phyloP scores from a whole-genome alignment of 2,888 invertebrate species.

The Palloptera scutellata region DNA sequence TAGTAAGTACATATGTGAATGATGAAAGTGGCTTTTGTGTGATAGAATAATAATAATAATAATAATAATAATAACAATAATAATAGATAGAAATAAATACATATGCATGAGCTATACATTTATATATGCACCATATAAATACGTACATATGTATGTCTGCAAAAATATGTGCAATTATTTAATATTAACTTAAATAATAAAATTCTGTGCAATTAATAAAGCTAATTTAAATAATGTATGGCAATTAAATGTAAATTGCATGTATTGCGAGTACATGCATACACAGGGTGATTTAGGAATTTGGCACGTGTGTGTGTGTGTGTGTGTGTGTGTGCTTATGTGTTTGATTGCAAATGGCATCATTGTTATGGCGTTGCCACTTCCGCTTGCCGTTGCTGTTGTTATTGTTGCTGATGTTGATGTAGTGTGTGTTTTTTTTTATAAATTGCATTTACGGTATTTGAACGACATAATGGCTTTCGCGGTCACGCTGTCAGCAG shows the following conservation, averaged over 20 bases:
- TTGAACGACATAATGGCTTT: conserved; percentile 30
- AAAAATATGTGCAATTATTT: conserved; percentile 1
- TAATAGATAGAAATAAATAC: conserved; percentile 9
- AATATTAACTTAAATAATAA: no score
- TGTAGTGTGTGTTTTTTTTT: not conserved
- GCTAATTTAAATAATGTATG: conserved; percentile 13
- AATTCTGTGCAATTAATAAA: conserved; percentile 19
- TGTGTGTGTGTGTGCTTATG: not conserved
- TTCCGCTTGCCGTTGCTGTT: conserved; percentile 39
- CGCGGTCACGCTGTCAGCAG: conserved; percentile 3
- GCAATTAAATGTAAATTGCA: not conserved
- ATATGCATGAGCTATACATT: not conserved
- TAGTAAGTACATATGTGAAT: not conserved
- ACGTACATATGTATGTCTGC: not conserved
- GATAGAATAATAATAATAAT: conserved; percentile 3
- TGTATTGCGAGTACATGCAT: no score
- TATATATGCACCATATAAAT: conserved; percentile 7
- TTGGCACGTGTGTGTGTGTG: not conserved
- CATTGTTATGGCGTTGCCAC: conserved; percentile 41
- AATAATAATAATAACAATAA: conserved; percentile 21
- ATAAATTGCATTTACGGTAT: conserved; percentile 38
- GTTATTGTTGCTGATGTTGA: not conserved
- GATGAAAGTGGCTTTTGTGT: conserved; percentile 14
- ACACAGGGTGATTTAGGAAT: no score
- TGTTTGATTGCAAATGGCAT: conserved; percentile 38